Evolutionary conservation across 1,140 invertebrate genomes (phyloP).

Genomic region (Episyrphus balteatus): DNA sequence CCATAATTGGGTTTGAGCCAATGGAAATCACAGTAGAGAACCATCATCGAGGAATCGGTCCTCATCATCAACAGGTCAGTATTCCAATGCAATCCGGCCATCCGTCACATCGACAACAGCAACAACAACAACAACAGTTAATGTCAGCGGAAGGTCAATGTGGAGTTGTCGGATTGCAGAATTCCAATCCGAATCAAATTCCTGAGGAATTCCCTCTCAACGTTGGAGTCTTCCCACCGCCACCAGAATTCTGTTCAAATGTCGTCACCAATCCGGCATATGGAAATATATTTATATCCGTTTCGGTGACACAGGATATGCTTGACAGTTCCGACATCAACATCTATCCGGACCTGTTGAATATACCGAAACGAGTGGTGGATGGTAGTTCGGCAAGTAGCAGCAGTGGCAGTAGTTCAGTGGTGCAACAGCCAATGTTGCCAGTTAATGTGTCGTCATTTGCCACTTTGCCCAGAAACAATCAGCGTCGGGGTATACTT

Average conservation of each 20-base stretch:
- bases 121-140: slow-evolving; percentile 6
- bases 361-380: slow-evolving; percentile 51
- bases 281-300: slow-evolving; percentile 64
- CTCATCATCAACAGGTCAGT: slow-evolving; percentile 18
- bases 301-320: slow-evolving; percentile 58
- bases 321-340: slow-evolving; percentile 42
- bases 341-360: slow-evolving; percentile 66
- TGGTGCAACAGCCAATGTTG: slow-evolving; percentile 3
- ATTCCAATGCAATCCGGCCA: slow-evolving; percentile 4
- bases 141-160: no score
- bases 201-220: slow-evolving; percentile 34
- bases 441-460: slow-evolving; percentile 41
- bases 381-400: slow-evolving; percentile 19
- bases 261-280: slow-evolving; percentile 43
- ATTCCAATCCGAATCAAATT: slow-evolving; percentile 18
- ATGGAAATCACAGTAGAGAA: slow-evolving; percentile 67
- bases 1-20: slow-evolving; percentile 42
- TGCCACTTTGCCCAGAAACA: slow-evolving; percentile 48
- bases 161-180: no score
- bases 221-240: slow-evolving; percentile 48
- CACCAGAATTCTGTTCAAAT: slow-evolving; percentile 52
- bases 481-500: slow-evolving; percentile 26
- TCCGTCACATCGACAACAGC: slow-evolving; percentile 20
- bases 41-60: slow-evolving; percentile 41
- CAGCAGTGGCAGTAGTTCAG: slow-evolving; percentile 1